Conservation (phyloP, 2,113 vertebrate genomes). For the Felis chaus region DNA sequence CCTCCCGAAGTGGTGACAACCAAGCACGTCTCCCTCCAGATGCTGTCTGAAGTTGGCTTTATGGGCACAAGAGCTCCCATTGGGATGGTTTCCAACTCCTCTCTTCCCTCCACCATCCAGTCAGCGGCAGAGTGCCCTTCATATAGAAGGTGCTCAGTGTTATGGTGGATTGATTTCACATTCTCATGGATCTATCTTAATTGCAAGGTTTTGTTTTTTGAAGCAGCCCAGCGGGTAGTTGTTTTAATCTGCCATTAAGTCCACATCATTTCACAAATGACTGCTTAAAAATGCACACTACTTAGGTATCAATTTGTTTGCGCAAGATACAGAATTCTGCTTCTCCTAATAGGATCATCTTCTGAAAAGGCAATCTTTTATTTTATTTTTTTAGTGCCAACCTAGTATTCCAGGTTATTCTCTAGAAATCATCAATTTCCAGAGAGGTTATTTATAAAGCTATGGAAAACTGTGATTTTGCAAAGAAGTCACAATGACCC, state of each 20-base stretch:
- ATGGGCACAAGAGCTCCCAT: not conserved
- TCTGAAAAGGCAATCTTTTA: conserved; percentile 36
- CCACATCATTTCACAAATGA: conserved; percentile 58
- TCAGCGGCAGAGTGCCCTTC: not conserved
- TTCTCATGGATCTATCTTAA: conserved; percentile 51
- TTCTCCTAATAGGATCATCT: conserved; percentile 33
- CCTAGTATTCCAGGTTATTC: conserved; percentile 22
- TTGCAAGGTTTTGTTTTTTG: conserved; percentile 46
- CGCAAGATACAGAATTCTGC: not conserved
- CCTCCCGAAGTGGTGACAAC: not conserved
- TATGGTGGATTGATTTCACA: not conserved
- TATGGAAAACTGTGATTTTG: not conserved
- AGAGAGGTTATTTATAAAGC: conserved; percentile 57
- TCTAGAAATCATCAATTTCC: conserved; percentile 49
- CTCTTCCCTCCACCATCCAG: not conserved
- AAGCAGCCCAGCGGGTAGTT: conserved; percentile 44
- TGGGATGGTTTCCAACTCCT: not conserved
- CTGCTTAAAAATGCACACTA: conserved; percentile 47
- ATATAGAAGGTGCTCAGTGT: not conserved
- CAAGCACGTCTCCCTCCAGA: not conserved
- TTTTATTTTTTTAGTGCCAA: not conserved
- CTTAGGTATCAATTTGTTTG: conserved; percentile 35
- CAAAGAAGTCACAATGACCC: conserved; percentile 43
- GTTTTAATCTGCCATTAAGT: conserved; percentile 63
- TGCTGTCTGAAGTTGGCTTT: not conserved